A percentile compares a stretch with the other conserved stretches of the same genome.
These are phyloP conservation scores for Galaxias olidus DNA, from an alignment of 2,797 vertebrate genomes.

Conservation along the genomic window DNA sequence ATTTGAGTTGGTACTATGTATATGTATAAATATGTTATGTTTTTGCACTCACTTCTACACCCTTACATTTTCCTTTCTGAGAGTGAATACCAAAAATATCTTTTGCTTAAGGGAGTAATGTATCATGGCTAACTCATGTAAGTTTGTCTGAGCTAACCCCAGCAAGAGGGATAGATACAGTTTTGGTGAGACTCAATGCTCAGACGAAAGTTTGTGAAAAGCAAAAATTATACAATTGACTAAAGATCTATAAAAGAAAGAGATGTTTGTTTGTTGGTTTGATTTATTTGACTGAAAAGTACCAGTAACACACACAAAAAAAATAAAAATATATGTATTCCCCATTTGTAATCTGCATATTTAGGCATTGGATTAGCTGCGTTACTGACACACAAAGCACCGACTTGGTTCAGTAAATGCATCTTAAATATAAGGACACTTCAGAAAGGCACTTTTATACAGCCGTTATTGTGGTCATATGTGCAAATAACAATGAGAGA, in stretches of 20 bases:
- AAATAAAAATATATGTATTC: no score
- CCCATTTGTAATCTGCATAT: no score
- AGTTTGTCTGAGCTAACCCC: no score
- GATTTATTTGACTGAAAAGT: conserved; percentile 18
- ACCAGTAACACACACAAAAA: neutral
- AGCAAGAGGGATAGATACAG: no score
- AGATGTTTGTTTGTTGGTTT: conserved; percentile 11
- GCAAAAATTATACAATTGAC: conserved; percentile 42
- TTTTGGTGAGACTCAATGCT: conserved; percentile 1
- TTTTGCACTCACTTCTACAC: no score
- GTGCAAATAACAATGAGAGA: conserved; percentile 11
- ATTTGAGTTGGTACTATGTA: no score
- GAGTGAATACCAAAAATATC: no score
- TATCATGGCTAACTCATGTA: no score
- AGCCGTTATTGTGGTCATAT: neutral
- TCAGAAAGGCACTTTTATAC: conserved; percentile 1
- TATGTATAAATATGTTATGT: no score
- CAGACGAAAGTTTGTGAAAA: conserved; percentile 50
- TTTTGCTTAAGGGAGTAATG: no score
- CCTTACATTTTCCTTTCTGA: no score
- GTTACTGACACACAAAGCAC: neutral
- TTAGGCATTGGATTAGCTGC: no score
- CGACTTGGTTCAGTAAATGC: neutral
- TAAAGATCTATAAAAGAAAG: conserved; percentile 63
- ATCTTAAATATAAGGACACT: conserved; percentile 15